Evolutionary conservation across 1,140 invertebrate genomes (phyloP).

Genomic region (Penaeus chinensis): DNA sequence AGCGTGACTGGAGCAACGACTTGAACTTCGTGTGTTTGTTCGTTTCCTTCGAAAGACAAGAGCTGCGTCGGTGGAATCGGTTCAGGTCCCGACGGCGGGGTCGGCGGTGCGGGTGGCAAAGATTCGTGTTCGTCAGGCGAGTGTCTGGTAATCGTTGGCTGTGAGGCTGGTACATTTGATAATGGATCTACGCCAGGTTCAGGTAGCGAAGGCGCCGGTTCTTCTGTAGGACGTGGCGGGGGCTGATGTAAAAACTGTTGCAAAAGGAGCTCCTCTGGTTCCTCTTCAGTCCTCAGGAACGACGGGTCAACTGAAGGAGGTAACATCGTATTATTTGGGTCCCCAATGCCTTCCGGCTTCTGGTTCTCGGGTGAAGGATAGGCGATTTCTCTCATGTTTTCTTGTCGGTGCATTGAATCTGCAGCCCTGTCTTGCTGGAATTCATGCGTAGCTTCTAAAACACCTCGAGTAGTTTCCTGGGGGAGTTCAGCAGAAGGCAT

Average conservation of each 20-base stretch:
- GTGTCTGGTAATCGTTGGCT: neutral
- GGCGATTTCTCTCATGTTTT: too few relatives aligned
- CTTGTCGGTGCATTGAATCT: too few relatives aligned
- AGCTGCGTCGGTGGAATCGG: too few relatives aligned
- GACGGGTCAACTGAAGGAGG: neutral
- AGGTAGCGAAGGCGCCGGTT: neutral
- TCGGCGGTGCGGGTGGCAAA: neutral
- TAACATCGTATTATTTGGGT: neutral
- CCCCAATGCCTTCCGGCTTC: too few relatives aligned
- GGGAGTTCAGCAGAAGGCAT: too few relatives aligned
- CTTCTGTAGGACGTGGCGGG: too few relatives aligned
- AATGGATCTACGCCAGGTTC: neutral
- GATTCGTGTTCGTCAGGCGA: slow-evolving; percentile 10
- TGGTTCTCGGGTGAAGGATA: neutral
- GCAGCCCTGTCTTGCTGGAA: too few relatives aligned
- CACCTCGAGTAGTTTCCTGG: too few relatives aligned
- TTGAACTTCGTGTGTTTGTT: too few relatives aligned
- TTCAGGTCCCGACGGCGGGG: neutral
- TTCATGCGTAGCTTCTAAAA: too few relatives aligned
- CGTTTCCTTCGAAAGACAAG: too few relatives aligned
- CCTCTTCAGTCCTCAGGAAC: slow-evolving; percentile 17
- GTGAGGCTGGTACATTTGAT: neutral
- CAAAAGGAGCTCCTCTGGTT: slow-evolving; percentile 2
- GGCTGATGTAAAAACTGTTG: slow-evolving; percentile 1
- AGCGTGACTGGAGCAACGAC: too few relatives aligned